A percentile compares a stretch with the other conserved stretches of the same genome.
phyloP scores from a whole-genome alignment of 2,797 vertebrate genomes.

The Myotis findleyi region DNA sequence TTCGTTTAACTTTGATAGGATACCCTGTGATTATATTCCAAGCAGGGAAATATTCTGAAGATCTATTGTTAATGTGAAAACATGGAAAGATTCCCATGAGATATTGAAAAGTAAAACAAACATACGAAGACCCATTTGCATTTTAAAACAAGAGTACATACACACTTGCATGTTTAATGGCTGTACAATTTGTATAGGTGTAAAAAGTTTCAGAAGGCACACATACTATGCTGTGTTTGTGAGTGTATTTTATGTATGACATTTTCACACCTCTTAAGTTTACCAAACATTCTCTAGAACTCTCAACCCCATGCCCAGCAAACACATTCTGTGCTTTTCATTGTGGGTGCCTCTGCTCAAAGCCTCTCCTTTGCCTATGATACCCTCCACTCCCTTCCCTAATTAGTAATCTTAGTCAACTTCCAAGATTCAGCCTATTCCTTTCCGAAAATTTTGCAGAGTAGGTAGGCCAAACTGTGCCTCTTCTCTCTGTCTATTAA shows the following conservation, averaged over 20 bases:
- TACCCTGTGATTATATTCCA: not conserved
- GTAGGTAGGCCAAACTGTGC: not conserved
- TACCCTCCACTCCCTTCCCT: not conserved
- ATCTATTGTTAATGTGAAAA: not conserved
- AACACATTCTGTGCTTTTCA: not conserved
- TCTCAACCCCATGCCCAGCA: not conserved
- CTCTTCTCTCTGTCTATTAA: not conserved
- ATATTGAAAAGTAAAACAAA: slow-evolving; percentile 25
- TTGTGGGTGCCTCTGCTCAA: not conserved
- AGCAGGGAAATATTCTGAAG: not conserved
- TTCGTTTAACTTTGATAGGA: slow-evolving; percentile 16
- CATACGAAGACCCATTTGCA: not conserved
- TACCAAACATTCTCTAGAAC: not conserved
- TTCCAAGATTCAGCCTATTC: slow-evolving; percentile 41
- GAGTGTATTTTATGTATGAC: not conserved
- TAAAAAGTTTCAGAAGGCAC: not conserved
- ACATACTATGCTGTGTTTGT: not conserved
- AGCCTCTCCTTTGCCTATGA: not conserved
- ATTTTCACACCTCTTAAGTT: slow-evolving; percentile 25
- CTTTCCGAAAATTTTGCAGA: not conserved
- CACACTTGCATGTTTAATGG: not conserved
- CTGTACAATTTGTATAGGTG: not conserved
- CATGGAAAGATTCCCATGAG: not conserved
- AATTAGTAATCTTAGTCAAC: not conserved
- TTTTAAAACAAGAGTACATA: not conserved